A percentile compares a stretch with the other conserved stretches of the same genome.
Evolutionary conservation across 2,888 invertebrate species (phyloP).

Genomic region (Deilephila porcellus): DNA sequence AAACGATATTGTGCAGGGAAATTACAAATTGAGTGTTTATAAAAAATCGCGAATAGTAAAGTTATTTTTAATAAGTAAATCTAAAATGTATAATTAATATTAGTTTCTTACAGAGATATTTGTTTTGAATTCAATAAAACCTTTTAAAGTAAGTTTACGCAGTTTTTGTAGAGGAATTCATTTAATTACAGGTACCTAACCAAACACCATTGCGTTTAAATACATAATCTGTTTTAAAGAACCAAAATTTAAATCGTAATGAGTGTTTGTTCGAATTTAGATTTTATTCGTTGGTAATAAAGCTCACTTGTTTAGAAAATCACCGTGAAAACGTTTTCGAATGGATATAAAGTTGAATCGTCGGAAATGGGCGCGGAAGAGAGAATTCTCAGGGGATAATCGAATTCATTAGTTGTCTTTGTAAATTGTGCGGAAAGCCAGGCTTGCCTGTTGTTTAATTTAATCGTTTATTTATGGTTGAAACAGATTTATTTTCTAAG

Average conservation of each 20-base stretch:
- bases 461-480: constrained; percentile 2
- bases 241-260: constrained; percentile 34
- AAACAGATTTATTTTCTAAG: background rate
- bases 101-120: too few species aligned
- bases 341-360: constrained; percentile 48
- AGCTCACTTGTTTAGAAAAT: constrained; percentile 32
- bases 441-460: constrained; percentile 34
- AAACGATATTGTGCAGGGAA: background rate
- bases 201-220: constrained; percentile 33
- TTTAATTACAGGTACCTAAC: constrained; percentile 35
- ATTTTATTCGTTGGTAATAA: constrained; percentile 38
- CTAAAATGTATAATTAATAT: too few species aligned
- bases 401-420: constrained; percentile 77
- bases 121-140: background rate
- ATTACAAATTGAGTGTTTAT: background rate
- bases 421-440: constrained; percentile 60
- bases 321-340: constrained; percentile 33
- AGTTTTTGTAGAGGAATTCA: constrained; percentile 34
- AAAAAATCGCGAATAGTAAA: too few species aligned
- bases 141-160: background rate
- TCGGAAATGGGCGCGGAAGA: constrained; percentile 58
- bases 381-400: constrained; percentile 71
- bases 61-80: too few species aligned
- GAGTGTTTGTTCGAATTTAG: constrained; percentile 39
- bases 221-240: constrained; percentile 42